phyloP scores from a whole-genome alignment of 1,140 invertebrate species.

The Chrysomallon squamiferum region DNA sequence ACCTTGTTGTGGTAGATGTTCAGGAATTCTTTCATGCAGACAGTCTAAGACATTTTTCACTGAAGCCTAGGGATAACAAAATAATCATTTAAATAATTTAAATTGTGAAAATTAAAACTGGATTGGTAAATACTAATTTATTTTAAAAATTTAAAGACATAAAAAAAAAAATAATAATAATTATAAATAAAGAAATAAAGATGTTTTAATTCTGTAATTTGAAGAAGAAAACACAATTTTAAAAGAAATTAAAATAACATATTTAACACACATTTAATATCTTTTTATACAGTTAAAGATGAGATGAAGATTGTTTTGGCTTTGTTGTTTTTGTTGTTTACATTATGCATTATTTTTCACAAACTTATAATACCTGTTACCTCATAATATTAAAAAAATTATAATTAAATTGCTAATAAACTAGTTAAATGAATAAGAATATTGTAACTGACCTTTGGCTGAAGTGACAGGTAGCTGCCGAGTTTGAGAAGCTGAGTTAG shows the following conservation, averaged over 20 bases:
- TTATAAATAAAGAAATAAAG: neutral
- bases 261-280: too few relatives aligned
- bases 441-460: conserved; percentile 47
- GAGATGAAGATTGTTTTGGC: too few relatives aligned
- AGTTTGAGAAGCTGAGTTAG: conserved; percentile 52
- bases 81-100: neutral
- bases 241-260: too few relatives aligned
- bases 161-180: neutral
- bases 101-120: neutral
- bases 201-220: neutral
- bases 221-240: neutral
- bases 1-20: conserved; percentile 50
- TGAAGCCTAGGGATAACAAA: conserved; percentile 30
- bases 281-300: too few relatives aligned
- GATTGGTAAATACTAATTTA: neutral
- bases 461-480: conserved; percentile 46
- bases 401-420: too few relatives aligned
- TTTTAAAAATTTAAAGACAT: neutral
- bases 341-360: too few relatives aligned
- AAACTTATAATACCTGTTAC: too few relatives aligned
- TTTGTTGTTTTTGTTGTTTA: too few relatives aligned
- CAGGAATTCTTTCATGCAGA: conserved; percentile 45
- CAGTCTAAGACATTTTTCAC: conserved; percentile 46
- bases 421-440: too few relatives aligned
- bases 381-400: too few relatives aligned